Evolutionary conservation across 2,797 vertebrate genomes (phyloP).

Genomic region (Petrocephalus sullivani): DNA sequence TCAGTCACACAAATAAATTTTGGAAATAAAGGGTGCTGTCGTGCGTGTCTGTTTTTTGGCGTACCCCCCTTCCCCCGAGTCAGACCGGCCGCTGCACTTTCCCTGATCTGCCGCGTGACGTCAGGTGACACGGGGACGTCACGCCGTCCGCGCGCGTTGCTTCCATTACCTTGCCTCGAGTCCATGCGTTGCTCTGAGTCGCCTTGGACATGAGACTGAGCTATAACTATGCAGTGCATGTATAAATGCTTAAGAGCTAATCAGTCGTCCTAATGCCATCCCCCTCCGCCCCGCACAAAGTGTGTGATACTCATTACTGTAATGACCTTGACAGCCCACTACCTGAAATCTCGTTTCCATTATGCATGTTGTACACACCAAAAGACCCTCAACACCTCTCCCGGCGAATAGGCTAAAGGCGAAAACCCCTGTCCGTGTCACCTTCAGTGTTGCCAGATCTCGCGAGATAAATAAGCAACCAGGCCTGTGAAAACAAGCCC

Average conservation of each 20-base stretch:
- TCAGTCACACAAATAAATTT: slow-evolving; percentile 67
- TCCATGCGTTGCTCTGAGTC: neutral
- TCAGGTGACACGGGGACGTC: neutral
- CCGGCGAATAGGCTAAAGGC: neutral
- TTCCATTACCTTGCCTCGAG: neutral
- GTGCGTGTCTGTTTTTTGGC: neutral
- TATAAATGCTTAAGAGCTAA: neutral
- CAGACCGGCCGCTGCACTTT: neutral
- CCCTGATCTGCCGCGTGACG: neutral
- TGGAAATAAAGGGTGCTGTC: slow-evolving; percentile 39
- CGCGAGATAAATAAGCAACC: too few species aligned
- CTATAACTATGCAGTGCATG: neutral
- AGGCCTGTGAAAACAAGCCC: too few species aligned
- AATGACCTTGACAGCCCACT: neutral
- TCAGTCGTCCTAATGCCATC: neutral
- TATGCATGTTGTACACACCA: neutral
- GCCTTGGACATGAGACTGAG: neutral
- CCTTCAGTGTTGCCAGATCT: too few species aligned
- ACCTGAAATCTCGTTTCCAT: neutral
- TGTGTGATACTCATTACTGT: neutral
- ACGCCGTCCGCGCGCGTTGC: neutral
- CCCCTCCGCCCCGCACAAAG: neutral
- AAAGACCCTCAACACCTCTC: neutral
- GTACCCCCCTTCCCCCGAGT: neutral
- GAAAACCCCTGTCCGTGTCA: neutral